These are phyloP conservation scores for Dusona sp. DNA, from an alignment of 2,888 invertebrate species.

Conservation along the genomic window DNA sequence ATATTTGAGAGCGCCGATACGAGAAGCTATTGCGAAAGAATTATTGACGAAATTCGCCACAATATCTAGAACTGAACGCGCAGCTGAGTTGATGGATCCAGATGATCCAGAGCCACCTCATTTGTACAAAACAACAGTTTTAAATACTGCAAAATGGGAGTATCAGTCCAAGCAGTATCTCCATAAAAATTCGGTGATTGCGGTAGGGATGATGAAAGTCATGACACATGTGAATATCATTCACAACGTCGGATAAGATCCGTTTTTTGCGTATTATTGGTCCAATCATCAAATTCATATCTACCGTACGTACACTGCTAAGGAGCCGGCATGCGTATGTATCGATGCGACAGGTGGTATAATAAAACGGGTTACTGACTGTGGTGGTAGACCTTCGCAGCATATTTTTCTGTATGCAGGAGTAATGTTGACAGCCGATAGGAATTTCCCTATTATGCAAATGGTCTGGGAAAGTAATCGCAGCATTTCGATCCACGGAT, in stretches of 20 bases:
- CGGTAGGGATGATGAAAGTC: conserved; percentile 25
- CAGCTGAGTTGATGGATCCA: conserved; percentile 39
- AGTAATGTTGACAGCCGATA: conserved; percentile 55
- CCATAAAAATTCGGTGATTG: conserved; percentile 54
- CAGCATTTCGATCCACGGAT: conserved; percentile 65
- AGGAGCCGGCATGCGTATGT: conserved; percentile 27
- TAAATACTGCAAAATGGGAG: conserved; percentile 56
- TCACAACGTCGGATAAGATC: conserved; percentile 57
- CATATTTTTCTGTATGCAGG: conserved; percentile 67
- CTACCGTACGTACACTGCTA: conserved; percentile 57
- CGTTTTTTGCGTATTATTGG: conserved; percentile 67
- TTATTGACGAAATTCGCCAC: background rate
- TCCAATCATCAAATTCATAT: conserved; percentile 64
- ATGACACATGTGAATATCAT: conserved; percentile 46
- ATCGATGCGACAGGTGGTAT: conserved; percentile 70
- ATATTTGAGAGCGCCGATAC: conserved; percentile 19
- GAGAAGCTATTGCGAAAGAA: conserved; percentile 14
- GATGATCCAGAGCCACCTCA: conserved; percentile 62
- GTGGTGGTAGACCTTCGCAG: conserved; percentile 25
- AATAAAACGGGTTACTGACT: conserved; percentile 42
- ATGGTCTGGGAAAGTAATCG: conserved; percentile 69
- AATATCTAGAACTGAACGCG: conserved; percentile 23
- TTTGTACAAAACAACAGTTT: conserved; percentile 44
- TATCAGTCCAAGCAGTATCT: conserved; percentile 20
- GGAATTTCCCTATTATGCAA: conserved; percentile 68